phyloP scores from a whole-genome alignment of 2,797 vertebrate species.

The Pelodytes ibericus region DNA sequence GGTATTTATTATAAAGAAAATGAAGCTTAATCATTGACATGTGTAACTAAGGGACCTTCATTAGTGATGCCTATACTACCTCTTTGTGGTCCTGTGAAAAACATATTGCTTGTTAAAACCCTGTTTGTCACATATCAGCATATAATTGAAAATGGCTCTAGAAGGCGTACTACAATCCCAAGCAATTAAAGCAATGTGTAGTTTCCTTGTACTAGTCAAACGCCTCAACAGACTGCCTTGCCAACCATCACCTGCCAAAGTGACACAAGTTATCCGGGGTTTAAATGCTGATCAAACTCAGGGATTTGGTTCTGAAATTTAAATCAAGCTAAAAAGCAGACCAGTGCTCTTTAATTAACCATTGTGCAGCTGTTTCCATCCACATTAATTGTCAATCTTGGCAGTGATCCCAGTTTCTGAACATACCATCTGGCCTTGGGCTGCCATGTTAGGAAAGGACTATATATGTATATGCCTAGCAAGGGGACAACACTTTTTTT shows the following conservation, averaged over 20 bases:
- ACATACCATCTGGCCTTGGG: conserved; percentile 47
- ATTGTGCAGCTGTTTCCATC: conserved; percentile 45
- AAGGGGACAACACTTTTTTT: conserved; percentile 24
- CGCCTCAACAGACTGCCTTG: conserved; percentile 25
- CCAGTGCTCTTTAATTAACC: conserved; percentile 43
- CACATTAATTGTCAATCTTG: conserved; percentile 36
- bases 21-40: no score
- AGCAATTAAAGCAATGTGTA: conserved; percentile 35
- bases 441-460: conserved; percentile 19
- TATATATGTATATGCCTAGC: conserved; percentile 30
- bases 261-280: conserved; percentile 19
- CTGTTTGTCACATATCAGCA: conserved; percentile 31
- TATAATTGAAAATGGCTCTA: conserved; percentile 36
- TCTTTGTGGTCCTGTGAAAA: conserved; percentile 17
- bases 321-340: conserved; percentile 38
- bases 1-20: no score
- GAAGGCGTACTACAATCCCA: conserved; percentile 6
- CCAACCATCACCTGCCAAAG: conserved; percentile 36
- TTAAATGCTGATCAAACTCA: conserved; percentile 42
- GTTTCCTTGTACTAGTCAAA: conserved; percentile 32
- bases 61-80: neutral
- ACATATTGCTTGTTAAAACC: conserved; percentile 13
- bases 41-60: neutral
- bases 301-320: conserved; percentile 19
- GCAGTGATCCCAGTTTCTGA: conserved; percentile 39